Evolutionary conservation across 1,140 invertebrate species (phyloP).

Genomic region (Brachionus asplanchnoidis): DNA sequence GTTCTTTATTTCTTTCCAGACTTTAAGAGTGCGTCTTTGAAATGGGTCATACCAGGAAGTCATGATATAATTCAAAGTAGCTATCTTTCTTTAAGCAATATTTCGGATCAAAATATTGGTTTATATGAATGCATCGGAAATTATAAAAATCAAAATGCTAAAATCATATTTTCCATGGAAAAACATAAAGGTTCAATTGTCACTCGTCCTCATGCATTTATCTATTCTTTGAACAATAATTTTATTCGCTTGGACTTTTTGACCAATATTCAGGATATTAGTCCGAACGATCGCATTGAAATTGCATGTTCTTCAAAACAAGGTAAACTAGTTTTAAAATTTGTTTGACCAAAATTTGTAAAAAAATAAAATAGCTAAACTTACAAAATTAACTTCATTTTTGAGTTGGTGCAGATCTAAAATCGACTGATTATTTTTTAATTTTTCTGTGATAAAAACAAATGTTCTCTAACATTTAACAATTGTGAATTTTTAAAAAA

Average conservation of each 20-base stretch:
- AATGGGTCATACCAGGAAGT: neutral
- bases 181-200: neutral
- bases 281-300: neutral
- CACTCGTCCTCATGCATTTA: neutral
- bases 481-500: no score
- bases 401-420: no score
- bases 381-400: no score
- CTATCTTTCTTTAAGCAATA: neutral
- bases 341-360: no score
- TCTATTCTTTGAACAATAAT: neutral
- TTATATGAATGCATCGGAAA: neutral
- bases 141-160: neutral
- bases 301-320: neutral
- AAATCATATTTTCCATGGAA: neutral
- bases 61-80: neutral
- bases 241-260: neutral
- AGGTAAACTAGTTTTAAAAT: neutral
- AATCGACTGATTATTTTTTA: no score
- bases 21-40: neutral
- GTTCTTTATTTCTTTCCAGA: neutral
- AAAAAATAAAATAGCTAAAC: no score
- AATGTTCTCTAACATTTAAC: no score
- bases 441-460: no score
- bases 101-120: neutral
- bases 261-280: neutral